Percentiles rank a stretch among this genome's conserved stretches.
Evolutionary conservation across 2,797 vertebrate genomes (phyloP).

Genomic region (Smutsia gigantea): DNA sequence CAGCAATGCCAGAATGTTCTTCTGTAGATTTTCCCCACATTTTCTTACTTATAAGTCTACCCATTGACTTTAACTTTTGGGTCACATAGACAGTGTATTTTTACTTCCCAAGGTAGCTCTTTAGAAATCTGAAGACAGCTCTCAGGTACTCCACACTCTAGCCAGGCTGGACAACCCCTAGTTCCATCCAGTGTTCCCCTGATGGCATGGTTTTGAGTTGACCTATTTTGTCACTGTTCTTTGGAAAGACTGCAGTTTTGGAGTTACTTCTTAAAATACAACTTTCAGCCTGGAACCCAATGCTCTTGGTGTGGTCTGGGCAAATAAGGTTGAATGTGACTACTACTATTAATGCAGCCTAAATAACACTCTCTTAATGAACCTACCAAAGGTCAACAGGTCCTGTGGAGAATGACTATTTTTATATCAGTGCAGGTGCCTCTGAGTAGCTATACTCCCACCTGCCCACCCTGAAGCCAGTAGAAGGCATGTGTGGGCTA

Average conservation of each 20-base stretch:
- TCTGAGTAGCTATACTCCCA: neutral
- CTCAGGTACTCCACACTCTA: neutral
- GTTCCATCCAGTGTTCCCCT: neutral
- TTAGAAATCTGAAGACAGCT: constrained; percentile 11
- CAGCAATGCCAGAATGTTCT: neutral
- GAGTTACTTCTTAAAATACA: neutral
- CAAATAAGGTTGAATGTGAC: neutral
- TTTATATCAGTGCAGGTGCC: neutral
- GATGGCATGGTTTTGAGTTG: neutral
- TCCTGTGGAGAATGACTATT: neutral
- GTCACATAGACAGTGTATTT: neutral
- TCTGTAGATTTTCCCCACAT: neutral
- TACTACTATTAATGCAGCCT: neutral
- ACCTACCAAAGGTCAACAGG: neutral
- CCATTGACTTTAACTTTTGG: neutral
- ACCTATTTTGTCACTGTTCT: neutral
- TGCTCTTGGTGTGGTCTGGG: neutral
- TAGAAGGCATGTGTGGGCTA: neutral
- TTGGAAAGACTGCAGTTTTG: neutral
- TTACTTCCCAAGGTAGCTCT: neutral
- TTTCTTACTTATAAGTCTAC: neutral
- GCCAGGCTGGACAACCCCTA: neutral
- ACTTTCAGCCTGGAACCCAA: neutral
- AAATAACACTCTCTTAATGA: neutral
- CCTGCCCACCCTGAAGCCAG: neutral